Evolutionary conservation across 2,113 vertebrate species (phyloP).

Genomic region (Oreochromis spilurus): DNA sequence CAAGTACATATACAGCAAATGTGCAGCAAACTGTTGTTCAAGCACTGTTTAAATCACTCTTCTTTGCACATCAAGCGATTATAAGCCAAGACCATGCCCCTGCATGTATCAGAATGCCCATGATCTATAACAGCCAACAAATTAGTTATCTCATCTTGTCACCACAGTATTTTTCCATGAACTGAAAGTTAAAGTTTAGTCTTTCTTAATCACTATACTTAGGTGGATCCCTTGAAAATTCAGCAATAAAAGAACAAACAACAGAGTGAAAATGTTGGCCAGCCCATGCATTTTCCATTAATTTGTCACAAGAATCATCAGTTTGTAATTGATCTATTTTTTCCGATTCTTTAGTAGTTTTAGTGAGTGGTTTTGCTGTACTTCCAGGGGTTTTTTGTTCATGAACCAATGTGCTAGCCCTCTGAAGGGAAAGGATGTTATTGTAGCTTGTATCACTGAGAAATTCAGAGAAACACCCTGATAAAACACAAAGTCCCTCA

Average conservation of each 20-base stretch:
- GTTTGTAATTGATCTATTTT: neutral
- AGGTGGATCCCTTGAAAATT: neutral
- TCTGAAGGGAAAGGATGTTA: slow-evolving; percentile 19
- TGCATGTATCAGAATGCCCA: neutral
- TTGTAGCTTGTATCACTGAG: slow-evolving; percentile 33
- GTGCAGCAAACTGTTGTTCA: neutral
- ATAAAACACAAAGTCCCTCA: slow-evolving; percentile 19
- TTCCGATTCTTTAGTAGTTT: neutral
- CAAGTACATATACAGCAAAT: neutral
- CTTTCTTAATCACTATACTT: neutral
- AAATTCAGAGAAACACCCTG: slow-evolving; percentile 42
- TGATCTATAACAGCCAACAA: neutral
- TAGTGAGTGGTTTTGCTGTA: neutral
- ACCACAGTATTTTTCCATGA: neutral
- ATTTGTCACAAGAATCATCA: neutral
- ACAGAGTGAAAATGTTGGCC: slow-evolving; percentile 7
- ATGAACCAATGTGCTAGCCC: neutral
- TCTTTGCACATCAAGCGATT: neutral
- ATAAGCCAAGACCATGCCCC: neutral
- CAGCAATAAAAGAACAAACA: slow-evolving; percentile 14
- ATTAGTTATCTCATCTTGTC: neutral
- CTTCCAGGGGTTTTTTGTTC: neutral
- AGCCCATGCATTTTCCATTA: neutral
- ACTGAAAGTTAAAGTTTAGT: neutral
- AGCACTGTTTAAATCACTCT: neutral